Percentiles rank a stretch among this genome's conserved stretches.
phyloP scores from a whole-genome alignment of 2,888 invertebrate genomes.

The Drosophila greeni region DNA sequence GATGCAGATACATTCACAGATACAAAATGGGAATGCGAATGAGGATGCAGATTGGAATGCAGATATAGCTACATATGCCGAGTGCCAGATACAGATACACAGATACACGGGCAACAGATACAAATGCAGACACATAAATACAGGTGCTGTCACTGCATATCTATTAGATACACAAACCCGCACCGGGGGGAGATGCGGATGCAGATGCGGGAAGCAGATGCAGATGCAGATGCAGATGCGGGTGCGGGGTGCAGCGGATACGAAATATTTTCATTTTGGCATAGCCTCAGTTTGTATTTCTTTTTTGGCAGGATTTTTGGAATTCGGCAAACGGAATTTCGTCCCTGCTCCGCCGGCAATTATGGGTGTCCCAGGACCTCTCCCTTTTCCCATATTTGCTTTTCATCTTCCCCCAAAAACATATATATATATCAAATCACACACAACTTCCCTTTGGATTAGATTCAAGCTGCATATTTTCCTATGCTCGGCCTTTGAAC shows the following conservation, averaged over 20 bases:
- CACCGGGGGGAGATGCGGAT: neutral
- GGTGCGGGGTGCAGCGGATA: slow-evolving; percentile 4
- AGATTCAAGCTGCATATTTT: slow-evolving; percentile 11
- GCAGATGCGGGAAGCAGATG: neutral
- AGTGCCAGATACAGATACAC: slow-evolving; percentile 20
- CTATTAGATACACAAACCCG: slow-evolving; percentile 29
- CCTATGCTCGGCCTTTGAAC: slow-evolving; percentile 8
- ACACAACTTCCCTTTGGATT: slow-evolving; percentile 8
- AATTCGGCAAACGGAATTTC: neutral
- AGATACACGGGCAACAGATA: slow-evolving; percentile 23
- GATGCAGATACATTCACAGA: slow-evolving; percentile 16
- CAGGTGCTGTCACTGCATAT: slow-evolving; percentile 58
- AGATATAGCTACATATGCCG: slow-evolving; percentile 33
- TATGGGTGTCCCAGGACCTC: neutral
- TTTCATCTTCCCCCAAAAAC: slow-evolving; percentile 25
- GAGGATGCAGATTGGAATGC: slow-evolving; percentile 30
- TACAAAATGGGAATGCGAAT: slow-evolving; percentile 1
- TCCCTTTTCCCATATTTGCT: slow-evolving; percentile 23
- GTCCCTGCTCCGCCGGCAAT: slow-evolving; percentile 18
- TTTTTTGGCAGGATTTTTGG: slow-evolving; percentile 10
- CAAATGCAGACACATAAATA: slow-evolving; percentile 37
- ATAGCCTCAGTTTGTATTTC: slow-evolving; percentile 24
- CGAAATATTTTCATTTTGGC: slow-evolving; percentile 44
- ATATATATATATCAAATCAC: slow-evolving; percentile 4
- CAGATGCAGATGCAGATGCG: neutral